Conservation (phyloP, 2,888 invertebrate species). For the Blera fallax region DNA sequence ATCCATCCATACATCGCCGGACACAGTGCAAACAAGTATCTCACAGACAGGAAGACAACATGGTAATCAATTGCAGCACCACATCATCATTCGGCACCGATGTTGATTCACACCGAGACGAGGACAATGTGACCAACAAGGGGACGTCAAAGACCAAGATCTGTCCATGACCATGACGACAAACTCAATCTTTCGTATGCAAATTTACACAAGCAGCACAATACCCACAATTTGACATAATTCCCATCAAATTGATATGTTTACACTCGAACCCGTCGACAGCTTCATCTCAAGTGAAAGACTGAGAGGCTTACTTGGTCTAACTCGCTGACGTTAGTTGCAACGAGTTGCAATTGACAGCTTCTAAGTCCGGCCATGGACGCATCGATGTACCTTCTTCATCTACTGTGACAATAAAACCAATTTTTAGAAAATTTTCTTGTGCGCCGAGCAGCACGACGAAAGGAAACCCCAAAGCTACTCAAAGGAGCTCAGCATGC, state of each 20-base stretch:
- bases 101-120: conserved; percentile 34
- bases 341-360: conserved; percentile 54
- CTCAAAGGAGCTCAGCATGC: conserved; percentile 72
- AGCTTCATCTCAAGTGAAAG: conserved; percentile 37
- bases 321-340: background rate
- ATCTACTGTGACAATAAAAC: conserved; percentile 44
- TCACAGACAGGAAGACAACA: conserved; percentile 29
- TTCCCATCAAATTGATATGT: conserved; percentile 72
- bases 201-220: conserved; percentile 70
- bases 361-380: conserved; percentile 41
- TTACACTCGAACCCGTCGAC: conserved; percentile 60
- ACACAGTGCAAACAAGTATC: conserved; percentile 31
- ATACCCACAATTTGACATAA: conserved; percentile 72
- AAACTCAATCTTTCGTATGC: conserved; percentile 64
- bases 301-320: background rate
- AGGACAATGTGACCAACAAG: conserved; percentile 14
- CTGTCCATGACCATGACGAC: conserved; percentile 61
- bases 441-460: background rate
- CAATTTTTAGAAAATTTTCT: conserved; percentile 62
- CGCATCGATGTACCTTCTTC: conserved; percentile 32
- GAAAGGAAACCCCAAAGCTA: conserved; percentile 73
- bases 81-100: background rate
- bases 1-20: background rate
- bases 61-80: conserved; percentile 27
- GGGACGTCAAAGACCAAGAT: conserved; percentile 8